A percentile compares a stretch with the other conserved stretches of the same genome.
Conservation (phyloP, 2,888 invertebrate species). For the Sphaerophoria taeniata region DNA sequence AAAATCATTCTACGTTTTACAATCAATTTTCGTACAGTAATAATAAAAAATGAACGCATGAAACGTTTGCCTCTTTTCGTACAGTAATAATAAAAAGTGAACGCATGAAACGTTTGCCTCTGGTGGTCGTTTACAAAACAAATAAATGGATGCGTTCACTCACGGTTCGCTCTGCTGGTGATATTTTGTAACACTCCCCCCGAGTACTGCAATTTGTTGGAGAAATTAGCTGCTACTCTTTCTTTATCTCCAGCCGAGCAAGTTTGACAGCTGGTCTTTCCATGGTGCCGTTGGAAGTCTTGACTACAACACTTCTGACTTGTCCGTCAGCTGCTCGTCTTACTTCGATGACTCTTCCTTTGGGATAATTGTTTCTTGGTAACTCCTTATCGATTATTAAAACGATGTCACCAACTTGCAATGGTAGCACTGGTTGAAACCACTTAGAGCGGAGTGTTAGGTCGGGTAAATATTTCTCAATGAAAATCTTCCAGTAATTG, state of each 20-base stretch:
- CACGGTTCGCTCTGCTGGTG: slow-evolving; percentile 4
- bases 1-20: too few species aligned
- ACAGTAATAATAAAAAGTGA: too few species aligned
- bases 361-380: slow-evolving; percentile 22
- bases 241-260: slow-evolving; percentile 2
- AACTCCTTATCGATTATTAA: slow-evolving; percentile 56
- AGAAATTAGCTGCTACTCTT: neutral
- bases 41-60: too few species aligned
- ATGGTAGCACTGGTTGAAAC: slow-evolving; percentile 31
- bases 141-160: slow-evolving; percentile 26
- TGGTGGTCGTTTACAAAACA: slow-evolving; percentile 7
- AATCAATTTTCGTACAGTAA: too few species aligned
- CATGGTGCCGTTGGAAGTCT: neutral
- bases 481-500: slow-evolving; percentile 73
- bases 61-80: too few species aligned
- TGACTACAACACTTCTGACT: slow-evolving; percentile 7
- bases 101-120: too few species aligned
- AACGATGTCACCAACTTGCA: slow-evolving; percentile 63
- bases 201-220: slow-evolving; percentile 5
- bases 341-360: neutral
- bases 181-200: slow-evolving; percentile 3
- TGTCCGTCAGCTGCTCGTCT: slow-evolving; percentile 4
- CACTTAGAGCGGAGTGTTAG: slow-evolving; percentile 66
- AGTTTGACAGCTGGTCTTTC: slow-evolving; percentile 11
- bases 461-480: slow-evolving; percentile 74